These are phyloP conservation scores for Tribolium madens DNA, from an alignment of 1,140 invertebrate genomes.

Conservation along the genomic window DNA sequence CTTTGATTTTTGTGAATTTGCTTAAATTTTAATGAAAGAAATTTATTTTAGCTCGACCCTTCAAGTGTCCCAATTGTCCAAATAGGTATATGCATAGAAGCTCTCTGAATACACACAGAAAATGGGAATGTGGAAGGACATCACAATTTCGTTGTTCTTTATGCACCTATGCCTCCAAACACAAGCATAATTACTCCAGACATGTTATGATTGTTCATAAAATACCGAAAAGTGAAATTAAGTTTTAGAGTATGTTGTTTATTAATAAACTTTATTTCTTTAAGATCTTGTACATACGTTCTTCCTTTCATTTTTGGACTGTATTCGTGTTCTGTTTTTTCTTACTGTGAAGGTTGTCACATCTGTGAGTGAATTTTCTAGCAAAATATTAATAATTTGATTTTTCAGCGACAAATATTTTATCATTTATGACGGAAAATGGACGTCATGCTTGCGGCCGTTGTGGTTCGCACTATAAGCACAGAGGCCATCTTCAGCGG, in stretches of 20 bases:
- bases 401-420: not conserved
- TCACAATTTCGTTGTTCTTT: constrained; percentile 66
- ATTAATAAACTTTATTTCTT: not conserved
- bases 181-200: not conserved
- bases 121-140: constrained; percentile 68
- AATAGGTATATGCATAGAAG: constrained; percentile 59
- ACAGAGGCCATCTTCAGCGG: constrained; percentile 64
- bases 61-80: constrained; percentile 57
- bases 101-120: constrained; percentile 68
- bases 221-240: not conserved
- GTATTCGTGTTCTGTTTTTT: too few species aligned
- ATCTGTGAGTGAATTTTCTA: too few species aligned
- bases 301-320: too few species aligned
- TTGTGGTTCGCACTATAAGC: constrained; percentile 56
- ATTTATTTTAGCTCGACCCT: not conserved
- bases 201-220: not conserved
- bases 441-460: constrained; percentile 18
- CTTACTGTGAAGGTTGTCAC: too few species aligned
- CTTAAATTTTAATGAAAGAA: not conserved
- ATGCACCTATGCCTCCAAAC: constrained; percentile 10
- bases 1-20: not conserved
- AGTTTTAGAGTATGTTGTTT: not conserved
- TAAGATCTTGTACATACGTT: too few species aligned
- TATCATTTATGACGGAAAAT: constrained; percentile 15
- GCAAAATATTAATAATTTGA: not conserved